Base-by-base conservation (phyloP, 2,113 vertebrate genomes). In the Podarcis muralis region DNA sequence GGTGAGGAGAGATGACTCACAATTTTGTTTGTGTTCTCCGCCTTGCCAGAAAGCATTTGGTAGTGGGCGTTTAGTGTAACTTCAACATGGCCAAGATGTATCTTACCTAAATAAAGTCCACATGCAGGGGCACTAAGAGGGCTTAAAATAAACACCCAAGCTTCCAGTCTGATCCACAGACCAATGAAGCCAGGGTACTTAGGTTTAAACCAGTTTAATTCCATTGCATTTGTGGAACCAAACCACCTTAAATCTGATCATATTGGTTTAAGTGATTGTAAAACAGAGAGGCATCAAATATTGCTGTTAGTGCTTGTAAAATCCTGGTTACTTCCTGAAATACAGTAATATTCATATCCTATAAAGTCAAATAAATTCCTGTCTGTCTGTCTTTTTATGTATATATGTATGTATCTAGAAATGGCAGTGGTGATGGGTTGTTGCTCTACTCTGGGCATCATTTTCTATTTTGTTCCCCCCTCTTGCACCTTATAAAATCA, bases 401-500 rank as follows among this genome's bases (percentile, higher is more conserved):
- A 25, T 25, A 22, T 25, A 20, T 85, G 0, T 80, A 88, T 18
- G 0, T 80, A 88, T 18, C 9, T 27, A 89, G 78, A 27, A 65
- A 81, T 88, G 87, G 40, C 79, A 68, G 79, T 69, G 83, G 74
- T 81, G 71, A 23, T 16, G n/a, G 8, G 91, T 40, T 87, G 0
- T 89, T 83, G 35, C 3, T 35, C 12, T 48, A 53, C 78, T 79
- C 77, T 69, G 53, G 53, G 35, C 48, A 83, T 93, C n/a, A 79
- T 88, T 86, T 66, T 91, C 83, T 75, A 23, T 81, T 59, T 85
- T 84, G 22, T 25, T 71, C 25, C 30, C n/a, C 57, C 18, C 32
- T 27, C 2, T 23, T 4, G n/a, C 9, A 65, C 72, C 0, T 91
- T 93, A 91, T 96, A 95, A 93, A 92, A 93, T 90, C 66, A 81